Evolutionary conservation across 2,888 invertebrate genomes (phyloP).

Genomic region (Ormyrus nitidulus): DNA sequence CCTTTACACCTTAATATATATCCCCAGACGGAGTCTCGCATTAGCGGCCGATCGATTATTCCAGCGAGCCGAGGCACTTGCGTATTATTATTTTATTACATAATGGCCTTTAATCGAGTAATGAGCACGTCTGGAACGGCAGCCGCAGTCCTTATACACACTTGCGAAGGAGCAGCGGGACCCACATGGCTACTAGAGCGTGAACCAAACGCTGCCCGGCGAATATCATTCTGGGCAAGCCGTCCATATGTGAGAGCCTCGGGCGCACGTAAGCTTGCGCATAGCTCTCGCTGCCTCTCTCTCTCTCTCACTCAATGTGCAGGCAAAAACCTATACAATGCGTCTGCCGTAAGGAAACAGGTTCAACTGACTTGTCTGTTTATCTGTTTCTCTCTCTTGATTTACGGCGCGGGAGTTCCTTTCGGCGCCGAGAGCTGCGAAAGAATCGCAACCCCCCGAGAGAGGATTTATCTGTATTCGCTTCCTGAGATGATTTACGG

Average conservation of each 20-base stretch:
- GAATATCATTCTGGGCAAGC: constrained; percentile 51
- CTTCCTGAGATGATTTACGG: constrained; percentile 38
- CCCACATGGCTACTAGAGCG: constrained; percentile 61
- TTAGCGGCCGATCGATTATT: too few relatives aligned
- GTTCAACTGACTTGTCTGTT: neutral
- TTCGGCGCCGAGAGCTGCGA: neutral
- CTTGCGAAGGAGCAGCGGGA: constrained; percentile 1
- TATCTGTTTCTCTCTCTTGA: constrained; percentile 17
- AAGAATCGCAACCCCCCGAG: constrained; percentile 15
- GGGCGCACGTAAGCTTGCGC: neutral
- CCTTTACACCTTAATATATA: neutral
- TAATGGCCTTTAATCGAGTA: constrained; percentile 43
- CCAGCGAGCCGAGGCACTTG: too few relatives aligned
- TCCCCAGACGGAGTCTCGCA: too few relatives aligned
- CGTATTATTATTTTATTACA: constrained; percentile 23
- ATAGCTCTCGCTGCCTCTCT: constrained; percentile 4
- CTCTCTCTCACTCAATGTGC: neutral
- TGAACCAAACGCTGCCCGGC: constrained; percentile 18
- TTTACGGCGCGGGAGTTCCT: constrained; percentile 26
- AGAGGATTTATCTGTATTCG: neutral
- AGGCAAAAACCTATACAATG: neutral
- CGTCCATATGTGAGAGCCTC: neutral
- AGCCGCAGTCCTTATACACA: neutral
- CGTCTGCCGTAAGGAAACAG: neutral
- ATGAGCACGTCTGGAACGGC: neutral